A percentile compares a stretch with the other conserved stretches of the same genome.
phyloP scores from a whole-genome alignment of 2,113 vertebrate genomes.

The Rhinoptilus africanus region DNA sequence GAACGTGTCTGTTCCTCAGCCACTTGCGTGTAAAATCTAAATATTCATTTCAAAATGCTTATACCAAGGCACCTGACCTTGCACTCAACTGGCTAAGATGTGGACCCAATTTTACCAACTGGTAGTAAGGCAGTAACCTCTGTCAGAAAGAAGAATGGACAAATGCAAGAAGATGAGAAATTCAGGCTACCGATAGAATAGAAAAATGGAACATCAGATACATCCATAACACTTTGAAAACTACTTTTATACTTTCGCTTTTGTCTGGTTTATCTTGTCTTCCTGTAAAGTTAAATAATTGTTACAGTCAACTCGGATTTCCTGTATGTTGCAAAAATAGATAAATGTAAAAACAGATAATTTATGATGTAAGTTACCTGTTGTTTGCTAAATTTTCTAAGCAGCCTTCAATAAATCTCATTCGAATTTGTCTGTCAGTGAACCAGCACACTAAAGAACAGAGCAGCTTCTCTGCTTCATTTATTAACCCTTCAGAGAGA shows the following conservation, averaged over 20 bases:
- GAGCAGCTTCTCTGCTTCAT: conserved; percentile 97
- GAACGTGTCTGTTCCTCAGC: neutral
- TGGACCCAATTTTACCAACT: neutral
- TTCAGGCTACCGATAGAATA: neutral
- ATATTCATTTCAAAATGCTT: neutral
- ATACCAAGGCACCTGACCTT: neutral
- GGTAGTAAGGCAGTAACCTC: neutral
- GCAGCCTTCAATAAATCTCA: conserved; percentile 99
- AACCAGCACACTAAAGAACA: conserved; percentile 99
- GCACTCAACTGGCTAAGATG: neutral
- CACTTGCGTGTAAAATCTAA: neutral
- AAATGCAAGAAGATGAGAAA: conserved; percentile 3
- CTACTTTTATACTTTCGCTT: neutral
- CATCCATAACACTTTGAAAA: neutral
- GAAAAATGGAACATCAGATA: neutral
- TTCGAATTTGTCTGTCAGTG: conserved; percentile 97
- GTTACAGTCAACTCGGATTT: neutral
- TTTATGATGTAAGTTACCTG: conserved; percentile 76
- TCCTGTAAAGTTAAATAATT: neutral
- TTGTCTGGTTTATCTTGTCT: neutral
- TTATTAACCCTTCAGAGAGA: conserved; percentile 96
- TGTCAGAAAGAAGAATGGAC: neutral
- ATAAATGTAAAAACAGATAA: neutral
- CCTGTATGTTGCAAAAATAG: neutral
- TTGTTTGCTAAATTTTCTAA: conserved; percentile 97